Base-by-base conservation (phyloP, 2,797 vertebrate species). In the Hirundo rustica region DNA sequence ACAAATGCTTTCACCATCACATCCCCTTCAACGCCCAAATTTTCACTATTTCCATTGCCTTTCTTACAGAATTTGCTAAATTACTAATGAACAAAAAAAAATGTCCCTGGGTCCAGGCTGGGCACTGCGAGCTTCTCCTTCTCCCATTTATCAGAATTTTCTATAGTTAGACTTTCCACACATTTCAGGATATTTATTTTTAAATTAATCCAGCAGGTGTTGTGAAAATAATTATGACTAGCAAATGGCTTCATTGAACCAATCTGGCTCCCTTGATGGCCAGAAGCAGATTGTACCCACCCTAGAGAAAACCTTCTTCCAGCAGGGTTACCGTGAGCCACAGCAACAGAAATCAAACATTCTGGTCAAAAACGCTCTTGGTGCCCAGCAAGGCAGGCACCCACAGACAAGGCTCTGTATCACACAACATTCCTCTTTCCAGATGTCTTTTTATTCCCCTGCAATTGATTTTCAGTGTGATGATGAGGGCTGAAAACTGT, bases 171-270 rank as follows among this genome's bases (percentile, higher is more conserved):
- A 17, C 8, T 85, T 80, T 68, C 36, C 34, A 78, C 70, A 42
- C 13, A 11, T 87, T 64, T 85, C 77, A 85, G 26, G 36, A 42
- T 60, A 84, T 77, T 94, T 57, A 67, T 57, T 89, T 95, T 54
- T n/a, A 82, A 86, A 92, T 64, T 7, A 82, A 84, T 36, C 51
- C 42, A 79, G 51, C 40, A 76, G 67, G 53, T 36, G 64, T 38
- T 85, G 45, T 15, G 48, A 77, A 85, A 94, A 82, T 44, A 77
- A 61, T 67, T 54, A 23, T 7, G 42, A 80, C 10, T 10, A 93
- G 11, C 47, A 79, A 61, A 51, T 60, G 65, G 57, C 13, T 85
- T 51, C 61, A 40, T 65, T 32, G 78, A 76, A 36, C 48, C 54
- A 50, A 4, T 65, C 40, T 72, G 74, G 34, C 34, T 54, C 62